A percentile compares a stretch with the other conserved stretches of the same genome.
phyloP scores from a whole-genome alignment of 2,888 invertebrate species.

The Diarsia rubi region DNA sequence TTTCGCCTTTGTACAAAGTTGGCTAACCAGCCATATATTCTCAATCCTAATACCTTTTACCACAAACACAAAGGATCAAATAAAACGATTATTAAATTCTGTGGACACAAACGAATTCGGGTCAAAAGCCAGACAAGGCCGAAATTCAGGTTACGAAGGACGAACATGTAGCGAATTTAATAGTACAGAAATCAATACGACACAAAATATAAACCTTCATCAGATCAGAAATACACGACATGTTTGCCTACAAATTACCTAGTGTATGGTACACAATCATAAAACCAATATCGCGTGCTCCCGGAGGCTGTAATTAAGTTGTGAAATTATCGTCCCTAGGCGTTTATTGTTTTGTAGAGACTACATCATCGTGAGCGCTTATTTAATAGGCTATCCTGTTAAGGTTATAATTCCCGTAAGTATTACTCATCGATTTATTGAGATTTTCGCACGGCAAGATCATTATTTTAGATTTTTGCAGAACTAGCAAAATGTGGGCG shows the following conservation, averaged over 20 bases:
- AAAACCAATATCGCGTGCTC: conserved; percentile 70
- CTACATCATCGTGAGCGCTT: conserved; percentile 34
- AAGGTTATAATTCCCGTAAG: conserved; percentile 1
- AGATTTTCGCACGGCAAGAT: not conserved
- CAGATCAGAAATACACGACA: conserved; percentile 32
- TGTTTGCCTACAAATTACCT: conserved; percentile 58
- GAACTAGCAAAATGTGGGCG: too few relatives aligned
- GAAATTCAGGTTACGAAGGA: conserved; percentile 20
- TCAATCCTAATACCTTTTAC: not conserved
- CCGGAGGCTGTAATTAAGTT: conserved; percentile 65
- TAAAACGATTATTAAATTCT: conserved; percentile 36
- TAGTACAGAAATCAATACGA: conserved; percentile 21
- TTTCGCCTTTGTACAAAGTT: not conserved
- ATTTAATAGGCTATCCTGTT: conserved; percentile 53
- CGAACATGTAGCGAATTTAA: conserved; percentile 8
- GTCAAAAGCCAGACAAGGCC: conserved; percentile 41
- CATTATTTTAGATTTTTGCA: not conserved
- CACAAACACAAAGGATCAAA: conserved; percentile 9
- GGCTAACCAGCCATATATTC: not conserved
- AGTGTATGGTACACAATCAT: conserved; percentile 61
- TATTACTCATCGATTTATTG: conserved; percentile 1
- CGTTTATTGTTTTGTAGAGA: conserved; percentile 55
- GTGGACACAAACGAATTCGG: conserved; percentile 26
- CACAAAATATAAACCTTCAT: conserved; percentile 30
- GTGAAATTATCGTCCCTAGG: conserved; percentile 49